phyloP scores from a whole-genome alignment of 2,797 vertebrate genomes.

The Sus cebifrons region DNA sequence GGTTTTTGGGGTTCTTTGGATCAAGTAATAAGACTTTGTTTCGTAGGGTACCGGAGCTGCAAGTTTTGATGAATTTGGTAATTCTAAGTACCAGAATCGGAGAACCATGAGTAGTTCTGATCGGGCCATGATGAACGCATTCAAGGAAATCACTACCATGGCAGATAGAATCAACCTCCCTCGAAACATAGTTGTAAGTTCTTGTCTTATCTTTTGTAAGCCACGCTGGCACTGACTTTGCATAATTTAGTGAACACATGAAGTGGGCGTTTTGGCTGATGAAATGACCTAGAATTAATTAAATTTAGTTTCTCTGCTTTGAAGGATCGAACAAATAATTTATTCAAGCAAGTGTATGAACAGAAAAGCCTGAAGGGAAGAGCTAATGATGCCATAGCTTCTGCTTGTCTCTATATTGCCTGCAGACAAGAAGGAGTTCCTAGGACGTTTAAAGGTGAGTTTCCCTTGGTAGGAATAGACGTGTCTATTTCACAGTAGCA shows the following conservation, averaged over 20 bases:
- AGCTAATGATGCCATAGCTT: conserved; percentile 99
- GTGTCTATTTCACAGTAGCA: background rate
- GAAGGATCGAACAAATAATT: conserved; percentile 99
- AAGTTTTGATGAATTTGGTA: conserved; percentile 99
- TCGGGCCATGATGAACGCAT: conserved; percentile 99
- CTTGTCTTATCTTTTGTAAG: conserved; percentile 81
- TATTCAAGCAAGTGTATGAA: conserved; percentile 99
- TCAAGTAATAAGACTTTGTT: conserved; percentile 46
- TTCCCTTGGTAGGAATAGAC: conserved; percentile 59
- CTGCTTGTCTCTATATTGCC: conserved; percentile 99
- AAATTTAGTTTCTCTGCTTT: conserved; percentile 89
- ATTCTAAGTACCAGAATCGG: conserved; percentile 99
- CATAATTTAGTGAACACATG: conserved; percentile 89
- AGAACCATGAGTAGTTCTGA: conserved; percentile 99
- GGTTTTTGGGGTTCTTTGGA: background rate
- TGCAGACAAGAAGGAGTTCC: conserved; percentile 99
- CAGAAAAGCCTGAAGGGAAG: conserved; percentile 99
- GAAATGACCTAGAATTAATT: conserved; percentile 90
- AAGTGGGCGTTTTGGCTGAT: conserved; percentile 90
- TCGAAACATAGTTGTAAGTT: conserved; percentile 97
- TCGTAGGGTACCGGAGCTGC: conserved; percentile 97
- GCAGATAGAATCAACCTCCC: conserved; percentile 99
- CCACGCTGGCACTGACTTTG: conserved; percentile 86
- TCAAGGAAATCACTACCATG: conserved; percentile 99
- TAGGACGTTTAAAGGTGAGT: conserved; percentile 98